Evolutionary conservation across 2,113 vertebrate species (phyloP).

Genomic region (Macrotis lagotis): DNA sequence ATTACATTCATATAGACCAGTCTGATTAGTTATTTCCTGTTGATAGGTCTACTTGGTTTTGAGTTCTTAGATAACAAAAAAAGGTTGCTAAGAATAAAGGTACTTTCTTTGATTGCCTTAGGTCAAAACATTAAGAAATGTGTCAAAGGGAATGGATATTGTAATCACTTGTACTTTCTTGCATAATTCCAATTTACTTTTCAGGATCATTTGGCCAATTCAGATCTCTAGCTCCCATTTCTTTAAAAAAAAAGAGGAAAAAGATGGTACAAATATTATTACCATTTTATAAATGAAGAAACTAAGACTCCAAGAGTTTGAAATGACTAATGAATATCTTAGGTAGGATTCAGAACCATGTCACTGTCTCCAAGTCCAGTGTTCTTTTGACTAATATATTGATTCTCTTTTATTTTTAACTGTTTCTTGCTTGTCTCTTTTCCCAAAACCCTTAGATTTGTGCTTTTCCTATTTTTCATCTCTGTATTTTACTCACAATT

Average conservation of each 20-base stretch:
- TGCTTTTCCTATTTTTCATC: neutral
- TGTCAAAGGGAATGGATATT: neutral
- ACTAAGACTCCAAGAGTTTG: neutral
- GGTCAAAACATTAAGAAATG: neutral
- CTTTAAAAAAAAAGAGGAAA: neutral
- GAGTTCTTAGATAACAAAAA: neutral
- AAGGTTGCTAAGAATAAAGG: neutral
- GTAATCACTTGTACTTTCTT: neutral
- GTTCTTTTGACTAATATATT: neutral
- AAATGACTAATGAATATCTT: neutral
- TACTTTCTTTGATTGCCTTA: neutral
- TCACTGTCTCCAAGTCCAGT: neutral
- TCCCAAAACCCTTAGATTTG: neutral
- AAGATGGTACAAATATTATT: neutral
- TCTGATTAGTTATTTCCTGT: neutral
- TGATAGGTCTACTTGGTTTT: neutral
- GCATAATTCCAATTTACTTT: neutral
- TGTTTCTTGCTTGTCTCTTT: neutral
- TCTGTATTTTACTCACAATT: neutral
- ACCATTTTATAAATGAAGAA: neutral
- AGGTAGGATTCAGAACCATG: neutral
- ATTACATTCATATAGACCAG: neutral
- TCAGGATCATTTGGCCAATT: neutral
- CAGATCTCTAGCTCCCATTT: neutral
- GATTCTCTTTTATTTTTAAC: neutral